Evolutionary conservation across 2,113 vertebrate genomes (phyloP).

Genomic region (Phocoena sinus): DNA sequence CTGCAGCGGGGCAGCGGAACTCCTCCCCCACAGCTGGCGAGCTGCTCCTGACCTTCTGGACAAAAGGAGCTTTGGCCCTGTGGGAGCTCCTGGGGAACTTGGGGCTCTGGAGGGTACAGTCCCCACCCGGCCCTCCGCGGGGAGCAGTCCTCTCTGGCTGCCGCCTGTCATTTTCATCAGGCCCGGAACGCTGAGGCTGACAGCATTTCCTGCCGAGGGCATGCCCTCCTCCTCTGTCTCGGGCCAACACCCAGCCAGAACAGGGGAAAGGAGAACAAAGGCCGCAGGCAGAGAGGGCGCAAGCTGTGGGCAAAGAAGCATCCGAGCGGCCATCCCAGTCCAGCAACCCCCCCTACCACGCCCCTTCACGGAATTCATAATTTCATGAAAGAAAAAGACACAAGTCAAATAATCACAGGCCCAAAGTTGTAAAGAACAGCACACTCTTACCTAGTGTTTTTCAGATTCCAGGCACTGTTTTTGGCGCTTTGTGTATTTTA

Average conservation of each 20-base stretch:
- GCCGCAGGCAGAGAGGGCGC: background rate
- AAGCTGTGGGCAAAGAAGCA: background rate
- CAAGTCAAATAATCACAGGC: background rate
- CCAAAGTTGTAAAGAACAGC: background rate
- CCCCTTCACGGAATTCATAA: background rate
- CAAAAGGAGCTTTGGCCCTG: constrained; percentile 67
- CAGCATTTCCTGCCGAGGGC: constrained; percentile 57
- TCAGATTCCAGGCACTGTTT: background rate
- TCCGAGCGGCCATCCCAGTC: background rate
- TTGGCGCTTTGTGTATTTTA: background rate
- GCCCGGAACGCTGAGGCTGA: background rate
- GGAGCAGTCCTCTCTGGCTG: constrained; percentile 27
- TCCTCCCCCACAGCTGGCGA: constrained; percentile 49
- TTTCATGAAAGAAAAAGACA: constrained; percentile 15
- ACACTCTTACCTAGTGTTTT: background rate
- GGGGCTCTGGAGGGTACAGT: constrained; percentile 41
- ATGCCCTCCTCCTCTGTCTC: background rate
- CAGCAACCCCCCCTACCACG: background rate
- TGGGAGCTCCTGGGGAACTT: constrained; percentile 48
- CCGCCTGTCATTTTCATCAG: background rate
- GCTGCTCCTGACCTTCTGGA: constrained; percentile 48
- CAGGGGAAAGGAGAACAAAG: constrained; percentile 7
- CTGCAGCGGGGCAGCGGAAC: constrained; percentile 48
- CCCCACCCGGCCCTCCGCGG: background rate
- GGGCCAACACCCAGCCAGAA: background rate